These are phyloP conservation scores for Etheostoma nigrum DNA, from an alignment of 2,797 vertebrate genomes.

Conservation along the genomic window DNA sequence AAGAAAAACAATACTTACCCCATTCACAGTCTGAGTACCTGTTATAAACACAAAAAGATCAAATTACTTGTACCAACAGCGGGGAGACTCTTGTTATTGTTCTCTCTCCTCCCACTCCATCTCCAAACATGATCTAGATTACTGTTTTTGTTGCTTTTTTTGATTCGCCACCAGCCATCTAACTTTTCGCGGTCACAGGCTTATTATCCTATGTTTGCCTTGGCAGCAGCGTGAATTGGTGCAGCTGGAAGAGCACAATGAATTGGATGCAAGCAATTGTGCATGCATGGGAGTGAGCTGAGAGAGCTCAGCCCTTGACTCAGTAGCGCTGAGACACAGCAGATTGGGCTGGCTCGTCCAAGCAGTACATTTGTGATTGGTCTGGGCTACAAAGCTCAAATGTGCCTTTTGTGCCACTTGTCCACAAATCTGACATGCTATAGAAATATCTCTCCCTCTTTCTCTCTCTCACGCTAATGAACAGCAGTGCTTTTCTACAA, in stretches of 20 bases:
- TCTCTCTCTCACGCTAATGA: conserved; percentile 52
- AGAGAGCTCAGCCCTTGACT: conserved; percentile 57
- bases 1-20: conserved; percentile 26
- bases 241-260: conserved; percentile 73
- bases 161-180: conserved; percentile 54
- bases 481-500: conserved; percentile 42
- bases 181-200: conserved; percentile 52
- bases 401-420: conserved; percentile 62
- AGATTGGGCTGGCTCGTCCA: conserved; percentile 70
- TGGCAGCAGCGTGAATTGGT: conserved; percentile 63
- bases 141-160: conserved; percentile 58
- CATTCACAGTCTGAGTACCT: conserved; percentile 28
- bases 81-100: conserved; percentile 32
- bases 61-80: conserved; percentile 50
- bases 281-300: conserved; percentile 69
- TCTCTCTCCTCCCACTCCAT: conserved; percentile 47
- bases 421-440: conserved; percentile 48
- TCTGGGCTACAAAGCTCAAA: conserved; percentile 64
- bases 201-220: conserved; percentile 67
- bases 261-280: conserved; percentile 74
- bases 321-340: conserved; percentile 62
- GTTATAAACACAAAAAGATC: conserved; percentile 48
- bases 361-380: conserved; percentile 73
- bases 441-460: conserved; percentile 24
- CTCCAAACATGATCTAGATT: conserved; percentile 56